Conservation (phyloP, 1,140 invertebrate species). For the Bombyx mandarina region DNA sequence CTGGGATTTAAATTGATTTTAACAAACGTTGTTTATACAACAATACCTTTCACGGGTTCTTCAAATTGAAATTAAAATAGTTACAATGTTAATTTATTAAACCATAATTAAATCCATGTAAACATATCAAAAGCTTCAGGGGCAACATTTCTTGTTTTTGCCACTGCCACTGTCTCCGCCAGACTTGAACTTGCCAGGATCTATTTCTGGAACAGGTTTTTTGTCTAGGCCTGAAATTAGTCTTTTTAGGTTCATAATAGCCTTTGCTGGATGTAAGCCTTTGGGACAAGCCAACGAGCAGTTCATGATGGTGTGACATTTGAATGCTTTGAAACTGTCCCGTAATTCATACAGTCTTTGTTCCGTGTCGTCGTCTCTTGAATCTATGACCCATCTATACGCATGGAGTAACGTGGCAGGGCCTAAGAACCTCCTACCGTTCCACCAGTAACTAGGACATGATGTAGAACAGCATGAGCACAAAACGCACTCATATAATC, state of each 20-base stretch:
- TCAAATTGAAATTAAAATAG: too few relatives aligned
- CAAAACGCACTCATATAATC: slow-evolving; percentile 87
- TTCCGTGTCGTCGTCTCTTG: slow-evolving; percentile 77
- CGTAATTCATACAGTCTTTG: slow-evolving; percentile 77
- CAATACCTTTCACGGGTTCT: too few relatives aligned
- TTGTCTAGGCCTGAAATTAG: slow-evolving; percentile 83
- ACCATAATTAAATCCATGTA: too few relatives aligned
- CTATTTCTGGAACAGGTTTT: slow-evolving; percentile 80
- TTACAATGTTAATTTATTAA: too few relatives aligned
- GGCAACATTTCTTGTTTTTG: too few relatives aligned
- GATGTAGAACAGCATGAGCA: slow-evolving; percentile 91
- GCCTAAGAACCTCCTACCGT: slow-evolving; percentile 51
- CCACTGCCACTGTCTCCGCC: too few relatives aligned
- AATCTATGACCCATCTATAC: slow-evolving; percentile 84
- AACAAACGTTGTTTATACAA: too few relatives aligned
- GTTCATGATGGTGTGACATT: slow-evolving; percentile 88
- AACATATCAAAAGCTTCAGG: too few relatives aligned
- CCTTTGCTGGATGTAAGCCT: slow-evolving; percentile 91
- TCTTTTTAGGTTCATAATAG: slow-evolving; percentile 96
- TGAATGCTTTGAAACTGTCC: slow-evolving; percentile 81
- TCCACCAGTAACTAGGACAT: slow-evolving; percentile 94
- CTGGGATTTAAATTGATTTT: too few relatives aligned
- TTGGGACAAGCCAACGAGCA: slow-evolving; percentile 85
- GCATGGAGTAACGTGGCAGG: slow-evolving; percentile 52
- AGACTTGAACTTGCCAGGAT: slow-evolving; percentile 52